Evolutionary conservation across 2,113 vertebrate genomes (phyloP).

Genomic region (Ailurus styani): DNA sequence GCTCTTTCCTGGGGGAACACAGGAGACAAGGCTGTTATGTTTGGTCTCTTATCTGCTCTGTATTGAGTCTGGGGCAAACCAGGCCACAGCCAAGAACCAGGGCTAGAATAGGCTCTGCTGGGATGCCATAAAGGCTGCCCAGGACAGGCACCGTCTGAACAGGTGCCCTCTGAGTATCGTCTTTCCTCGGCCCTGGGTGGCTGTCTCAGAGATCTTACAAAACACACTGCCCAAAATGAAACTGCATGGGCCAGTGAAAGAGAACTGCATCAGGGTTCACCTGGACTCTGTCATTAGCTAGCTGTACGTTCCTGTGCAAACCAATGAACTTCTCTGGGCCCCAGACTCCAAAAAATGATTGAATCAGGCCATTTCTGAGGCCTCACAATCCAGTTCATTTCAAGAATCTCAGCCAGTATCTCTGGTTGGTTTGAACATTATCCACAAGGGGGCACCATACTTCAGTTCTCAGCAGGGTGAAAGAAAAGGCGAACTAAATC

Average conservation of each 20-base stretch:
- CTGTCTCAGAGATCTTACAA: neutral
- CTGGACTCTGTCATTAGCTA: neutral
- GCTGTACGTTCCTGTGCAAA: neutral
- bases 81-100: neutral
- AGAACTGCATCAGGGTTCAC: neutral
- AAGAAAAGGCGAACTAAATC: neutral
- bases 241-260: neutral
- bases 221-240: neutral
- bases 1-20: constrained; percentile 88
- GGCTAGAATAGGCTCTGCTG: neutral
- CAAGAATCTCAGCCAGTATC: neutral
- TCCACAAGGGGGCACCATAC: constrained; percentile 57
- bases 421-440: neutral
- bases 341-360: neutral
- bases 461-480: neutral
- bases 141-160: too few relatives aligned
- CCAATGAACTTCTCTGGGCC: neutral
- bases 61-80: neutral
- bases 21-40: constrained; percentile 45
- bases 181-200: neutral
- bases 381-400: neutral
- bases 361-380: neutral
- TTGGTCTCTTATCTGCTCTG: neutral
- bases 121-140: neutral
- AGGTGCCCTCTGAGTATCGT: neutral